Evolutionary conservation across 2,113 vertebrate species (phyloP).

Genomic region (Baryphthengus martii): DNA sequence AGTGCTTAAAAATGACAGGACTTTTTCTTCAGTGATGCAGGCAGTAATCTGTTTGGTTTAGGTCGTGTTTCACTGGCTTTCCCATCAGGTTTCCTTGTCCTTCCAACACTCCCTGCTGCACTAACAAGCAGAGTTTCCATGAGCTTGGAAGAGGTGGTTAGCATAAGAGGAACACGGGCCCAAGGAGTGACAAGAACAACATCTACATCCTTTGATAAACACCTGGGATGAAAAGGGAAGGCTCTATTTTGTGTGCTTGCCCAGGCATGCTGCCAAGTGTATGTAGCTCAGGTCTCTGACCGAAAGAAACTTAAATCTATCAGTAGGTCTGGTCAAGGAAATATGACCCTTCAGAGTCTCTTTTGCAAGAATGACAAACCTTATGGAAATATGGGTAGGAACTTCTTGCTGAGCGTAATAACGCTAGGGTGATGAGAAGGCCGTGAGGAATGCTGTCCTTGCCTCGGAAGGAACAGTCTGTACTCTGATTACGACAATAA

Average conservation of each 20-base stretch:
- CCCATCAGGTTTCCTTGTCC: fast-evolving
- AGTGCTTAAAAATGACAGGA: neutral
- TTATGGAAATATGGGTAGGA: neutral
- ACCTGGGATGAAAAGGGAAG: neutral
- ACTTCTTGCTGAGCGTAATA: neutral
- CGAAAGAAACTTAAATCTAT: neutral
- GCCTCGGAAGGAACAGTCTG: conserved; percentile 4
- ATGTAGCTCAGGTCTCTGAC: neutral
- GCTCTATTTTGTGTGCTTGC: neutral
- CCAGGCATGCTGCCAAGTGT: neutral
- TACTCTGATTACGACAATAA: neutral
- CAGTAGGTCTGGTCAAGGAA: neutral
- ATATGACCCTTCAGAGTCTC: neutral
- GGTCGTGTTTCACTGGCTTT: neutral
- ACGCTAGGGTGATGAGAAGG: neutral
- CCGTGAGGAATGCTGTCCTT: conserved; percentile 6
- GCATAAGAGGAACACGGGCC: neutral
- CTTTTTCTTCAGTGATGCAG: neutral
- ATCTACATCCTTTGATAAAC: neutral
- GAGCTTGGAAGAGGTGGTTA: neutral
- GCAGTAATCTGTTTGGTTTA: neutral
- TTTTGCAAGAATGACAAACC: neutral
- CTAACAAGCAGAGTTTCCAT: neutral
- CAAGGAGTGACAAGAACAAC: neutral
- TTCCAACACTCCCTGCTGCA: neutral